Evolutionary conservation across 2,888 invertebrate species (phyloP).

Genomic region (Lottia gigantea): DNA sequence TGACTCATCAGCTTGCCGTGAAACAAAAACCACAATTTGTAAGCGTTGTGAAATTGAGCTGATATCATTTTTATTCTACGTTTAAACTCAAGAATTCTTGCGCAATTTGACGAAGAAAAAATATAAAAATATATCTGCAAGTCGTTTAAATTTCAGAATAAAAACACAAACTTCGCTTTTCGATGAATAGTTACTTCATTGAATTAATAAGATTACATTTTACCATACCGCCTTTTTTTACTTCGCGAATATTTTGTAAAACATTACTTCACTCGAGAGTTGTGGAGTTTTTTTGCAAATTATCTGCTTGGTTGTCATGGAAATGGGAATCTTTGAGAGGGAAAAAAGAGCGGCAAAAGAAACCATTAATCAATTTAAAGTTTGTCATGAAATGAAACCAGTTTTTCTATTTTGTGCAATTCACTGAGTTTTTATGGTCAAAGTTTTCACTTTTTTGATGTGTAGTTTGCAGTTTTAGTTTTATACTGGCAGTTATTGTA

Average conservation of each 20-base stretch:
- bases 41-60: too few species aligned
- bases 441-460: not conserved
- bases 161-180: not conserved
- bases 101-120: not conserved
- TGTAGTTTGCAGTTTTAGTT: too few species aligned
- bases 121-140: not conserved
- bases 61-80: too few species aligned
- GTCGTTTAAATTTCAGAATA: not conserved
- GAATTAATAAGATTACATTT: not conserved
- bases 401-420: conserved; percentile 2
- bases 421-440: not conserved
- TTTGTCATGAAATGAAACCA: conserved; percentile 2
- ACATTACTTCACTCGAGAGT: conserved; percentile 3
- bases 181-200: not conserved
- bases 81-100: too few species aligned
- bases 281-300: conserved; percentile 2
- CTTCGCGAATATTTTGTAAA: conserved; percentile 4
- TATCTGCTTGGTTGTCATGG: conserved; percentile 11
- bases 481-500: too few species aligned
- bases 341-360: conserved; percentile 3
- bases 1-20: too few species aligned
- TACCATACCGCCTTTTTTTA: too few species aligned
- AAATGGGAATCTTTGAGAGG: not conserved
- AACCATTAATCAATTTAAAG: conserved; percentile 9
- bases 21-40: too few species aligned